Evolutionary conservation across 2,888 invertebrate species (phyloP), one percentile per base, ranked within the genome.

Genomic region (Diadegma fenestrale): DNA sequence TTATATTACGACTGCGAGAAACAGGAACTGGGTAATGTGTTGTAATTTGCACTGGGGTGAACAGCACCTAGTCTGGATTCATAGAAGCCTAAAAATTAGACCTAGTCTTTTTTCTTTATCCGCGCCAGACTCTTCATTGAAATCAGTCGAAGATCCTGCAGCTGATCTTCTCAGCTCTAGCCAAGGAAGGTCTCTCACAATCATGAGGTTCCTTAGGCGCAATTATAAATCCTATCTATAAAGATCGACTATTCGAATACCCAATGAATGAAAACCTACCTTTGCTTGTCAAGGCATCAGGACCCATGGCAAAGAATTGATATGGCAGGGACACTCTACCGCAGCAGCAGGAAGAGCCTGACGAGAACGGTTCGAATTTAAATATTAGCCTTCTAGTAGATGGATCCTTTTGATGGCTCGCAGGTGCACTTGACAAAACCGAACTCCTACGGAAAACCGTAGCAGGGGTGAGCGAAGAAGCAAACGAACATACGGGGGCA

Each of bases 321-420:
- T 10, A 37, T 26, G 14, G 26, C 58, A 58, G 58, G 58, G 58
- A 58, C 26, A 26, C 78, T 41, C 68, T 80, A 37, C 71, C 43
- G 61, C 58, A 48, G 69, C 71, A 43, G 61, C 58, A 48, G 69
- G 76, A 85, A 82, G 77, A 54, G 48, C 64, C 73, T 45, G 45
- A 64, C 48, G 64, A 61, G 26, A n/a, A 79, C 88, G 85, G 82
- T 85, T 80, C 80, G 89, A 90, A 92, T 93, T 93, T 92, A 90
- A 93, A 93, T 93, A 92, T 92, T 91, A 90, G 91, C 91, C 91
- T 92, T 88, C 90, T 89, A 90, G 90, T 85, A 87, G 85, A 85
- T 33, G 51, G 85, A 84, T 66, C 78, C 89, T 87, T 89, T 90
- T 89, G 87, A 89, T 66, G 48, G 63, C 73, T 90, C 88, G 90